phyloP scores from a whole-genome alignment of 2,797 vertebrate genomes.

The Loris lydekkerianus region DNA sequence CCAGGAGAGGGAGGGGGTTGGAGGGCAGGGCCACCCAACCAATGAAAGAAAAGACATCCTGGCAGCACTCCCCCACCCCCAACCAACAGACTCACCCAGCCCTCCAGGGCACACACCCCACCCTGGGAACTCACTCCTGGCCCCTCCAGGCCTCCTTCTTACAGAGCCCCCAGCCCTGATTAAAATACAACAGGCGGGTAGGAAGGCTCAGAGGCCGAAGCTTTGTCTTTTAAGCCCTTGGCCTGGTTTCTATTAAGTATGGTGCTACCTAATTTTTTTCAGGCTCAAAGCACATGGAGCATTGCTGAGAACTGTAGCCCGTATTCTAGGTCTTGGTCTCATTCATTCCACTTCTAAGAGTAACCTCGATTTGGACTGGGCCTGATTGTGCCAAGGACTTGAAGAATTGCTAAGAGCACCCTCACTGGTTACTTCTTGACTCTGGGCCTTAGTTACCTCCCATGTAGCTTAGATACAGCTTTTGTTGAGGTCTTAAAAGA shows the following conservation, averaged over 20 bases:
- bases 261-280: conserved; percentile 67
- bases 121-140: conserved; percentile 43
- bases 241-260: conserved; percentile 30
- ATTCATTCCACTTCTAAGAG: neutral
- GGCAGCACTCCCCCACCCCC: conserved; percentile 42
- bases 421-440: neutral
- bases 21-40: conserved; percentile 75
- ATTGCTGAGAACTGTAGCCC: neutral
- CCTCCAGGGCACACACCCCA: conserved; percentile 59
- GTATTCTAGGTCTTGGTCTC: neutral
- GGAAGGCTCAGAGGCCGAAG: neutral
- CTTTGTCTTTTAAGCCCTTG: conserved; percentile 52
- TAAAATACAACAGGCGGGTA: neutral
- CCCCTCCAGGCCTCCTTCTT: conserved; percentile 1
- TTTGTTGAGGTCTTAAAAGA: neutral
- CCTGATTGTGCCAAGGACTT: neutral
- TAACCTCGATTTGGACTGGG: neutral
- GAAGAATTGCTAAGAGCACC: neutral
- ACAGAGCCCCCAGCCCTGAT: conserved; percentile 53
- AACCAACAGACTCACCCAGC: neutral
- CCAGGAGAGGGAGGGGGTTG: conserved; percentile 76
- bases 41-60: conserved; percentile 66
- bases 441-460: neutral
- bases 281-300: conserved; percentile 2
- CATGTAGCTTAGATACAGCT: neutral